Percentiles rank a stretch among this genome's conserved stretches.
phyloP scores from a whole-genome alignment of 2,797 vertebrate genomes.

The Vireo griseus region DNA sequence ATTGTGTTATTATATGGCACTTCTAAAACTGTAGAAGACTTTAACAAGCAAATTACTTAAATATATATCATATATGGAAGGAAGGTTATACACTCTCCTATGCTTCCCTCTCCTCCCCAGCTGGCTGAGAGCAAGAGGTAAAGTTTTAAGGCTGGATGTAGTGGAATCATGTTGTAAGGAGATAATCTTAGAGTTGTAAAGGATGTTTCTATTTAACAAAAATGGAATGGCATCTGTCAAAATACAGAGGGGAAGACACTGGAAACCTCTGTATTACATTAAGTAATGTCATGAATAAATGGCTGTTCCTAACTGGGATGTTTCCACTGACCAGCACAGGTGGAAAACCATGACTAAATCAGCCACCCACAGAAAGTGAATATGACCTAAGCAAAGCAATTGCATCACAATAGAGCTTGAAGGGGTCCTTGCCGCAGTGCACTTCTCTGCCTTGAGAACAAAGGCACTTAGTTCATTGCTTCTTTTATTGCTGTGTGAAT shows the following conservation, averaged over 20 bases:
- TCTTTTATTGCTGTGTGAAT: background rate
- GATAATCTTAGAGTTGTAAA: background rate
- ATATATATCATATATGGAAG: background rate
- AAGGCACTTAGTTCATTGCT: background rate
- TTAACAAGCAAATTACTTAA: background rate
- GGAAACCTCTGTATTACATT: background rate
- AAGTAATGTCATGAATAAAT: background rate
- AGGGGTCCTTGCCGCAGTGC: background rate
- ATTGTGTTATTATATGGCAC: background rate
- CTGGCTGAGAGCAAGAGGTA: background rate
- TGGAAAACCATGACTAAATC: background rate
- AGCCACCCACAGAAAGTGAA: background rate
- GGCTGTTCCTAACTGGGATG: background rate
- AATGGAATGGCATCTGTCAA: background rate
- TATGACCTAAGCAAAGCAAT: background rate
- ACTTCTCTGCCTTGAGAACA: slow-evolving; percentile 1
- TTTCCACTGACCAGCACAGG: background rate
- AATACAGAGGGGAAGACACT: background rate
- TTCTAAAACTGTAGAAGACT: background rate
- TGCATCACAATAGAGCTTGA: background rate
- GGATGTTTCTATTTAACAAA: background rate
- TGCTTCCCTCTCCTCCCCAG: background rate
- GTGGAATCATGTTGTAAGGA: background rate
- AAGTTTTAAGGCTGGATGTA: background rate
- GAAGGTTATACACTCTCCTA: background rate